Evolutionary conservation across 2,113 vertebrate genomes (phyloP), one percentile per base, ranked within the genome.

Genomic region (Tichodroma muraria): DNA sequence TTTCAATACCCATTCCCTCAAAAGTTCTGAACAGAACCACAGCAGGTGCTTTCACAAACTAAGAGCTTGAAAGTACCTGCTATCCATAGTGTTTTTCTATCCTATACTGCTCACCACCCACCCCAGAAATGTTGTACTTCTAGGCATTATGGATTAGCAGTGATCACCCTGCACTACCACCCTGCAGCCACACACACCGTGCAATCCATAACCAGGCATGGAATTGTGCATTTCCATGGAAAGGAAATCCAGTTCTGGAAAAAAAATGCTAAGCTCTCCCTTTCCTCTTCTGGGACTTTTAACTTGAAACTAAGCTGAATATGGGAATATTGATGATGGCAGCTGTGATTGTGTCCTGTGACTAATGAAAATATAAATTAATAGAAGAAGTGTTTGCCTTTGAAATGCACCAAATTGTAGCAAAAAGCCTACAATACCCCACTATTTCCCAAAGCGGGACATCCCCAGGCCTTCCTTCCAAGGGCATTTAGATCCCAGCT

Each of bases 311-410:
- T 68, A 31, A 78, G 42, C 19, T 8, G 15, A 75, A 66, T 47
- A 53, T 3, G 2, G 17, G 50, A 93, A 70, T 85, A 82, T 56
- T 92, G 37, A 57, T 2, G 2, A 89, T n/a, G 30, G 73, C 49
- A 77, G 45, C n/a, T 52, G 50, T 0, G 0, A 65, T 40, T 53
- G 6, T 59, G 66, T 44, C 53, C 63, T 47, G 54, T 65, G 79
- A 82, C 66, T 95, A 85, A 80, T n/a, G 77, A 85, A 89, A 94
- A 70, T 13, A 89, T 40, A 87, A 88, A 80, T 80, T 45, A 93
- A 63, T n/a, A 69, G 54, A 37, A 89, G 85, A 88, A 80, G 22
- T 35, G 45, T 83, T 80, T 88, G 71, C 56, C 63, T 94, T 91
- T 71, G 85, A 86, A 91, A 97, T 37, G 52, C 45, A 77, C 37